phyloP scores from a whole-genome alignment of 2,888 invertebrate genomes.

The Drosophila bunnanda region DNA sequence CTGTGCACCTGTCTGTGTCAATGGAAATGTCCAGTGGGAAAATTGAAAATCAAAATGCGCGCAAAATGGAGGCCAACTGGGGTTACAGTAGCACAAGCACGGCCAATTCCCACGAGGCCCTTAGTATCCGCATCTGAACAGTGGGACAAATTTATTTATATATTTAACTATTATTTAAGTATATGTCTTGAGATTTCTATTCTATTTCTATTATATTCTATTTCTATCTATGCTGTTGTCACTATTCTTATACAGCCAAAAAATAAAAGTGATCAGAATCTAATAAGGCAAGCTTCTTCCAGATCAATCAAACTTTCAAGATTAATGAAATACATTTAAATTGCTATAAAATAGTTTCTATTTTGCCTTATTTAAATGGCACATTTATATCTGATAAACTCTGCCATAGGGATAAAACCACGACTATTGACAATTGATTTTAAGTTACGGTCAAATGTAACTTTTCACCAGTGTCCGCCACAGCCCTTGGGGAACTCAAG shows the following conservation, averaged over 20 bases:
- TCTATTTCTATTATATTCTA: too few relatives aligned
- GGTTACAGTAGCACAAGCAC: constrained; percentile 67
- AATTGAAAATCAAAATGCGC: constrained; percentile 71
- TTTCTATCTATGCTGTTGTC: too few relatives aligned
- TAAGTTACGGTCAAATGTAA: not conserved
- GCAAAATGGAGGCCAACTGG: constrained; percentile 78
- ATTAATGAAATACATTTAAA: not conserved
- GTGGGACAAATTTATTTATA: constrained; percentile 21
- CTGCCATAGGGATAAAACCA: not conserved
- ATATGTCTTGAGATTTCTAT: not conserved
- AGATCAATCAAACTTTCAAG: not conserved
- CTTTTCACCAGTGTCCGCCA: constrained; percentile 20
- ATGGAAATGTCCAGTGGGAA: constrained; percentile 46
- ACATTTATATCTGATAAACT: not conserved
- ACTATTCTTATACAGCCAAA: not conserved
- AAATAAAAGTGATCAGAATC: not conserved
- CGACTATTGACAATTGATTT: not conserved
- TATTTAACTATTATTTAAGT: not conserved
- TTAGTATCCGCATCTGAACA: constrained; percentile 10
- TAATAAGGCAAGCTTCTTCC: not conserved
- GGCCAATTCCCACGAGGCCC: constrained; percentile 62
- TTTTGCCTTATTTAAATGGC: not conserved
- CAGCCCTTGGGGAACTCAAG: constrained; percentile 10
- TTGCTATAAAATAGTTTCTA: not conserved
- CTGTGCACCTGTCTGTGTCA: constrained; percentile 12